A percentile compares a stretch with the other conserved stretches of the same genome.
These are phyloP conservation scores for Proisotoma minuta DNA, from an alignment of 2,888 invertebrate species.

Conservation along the genomic window DNA sequence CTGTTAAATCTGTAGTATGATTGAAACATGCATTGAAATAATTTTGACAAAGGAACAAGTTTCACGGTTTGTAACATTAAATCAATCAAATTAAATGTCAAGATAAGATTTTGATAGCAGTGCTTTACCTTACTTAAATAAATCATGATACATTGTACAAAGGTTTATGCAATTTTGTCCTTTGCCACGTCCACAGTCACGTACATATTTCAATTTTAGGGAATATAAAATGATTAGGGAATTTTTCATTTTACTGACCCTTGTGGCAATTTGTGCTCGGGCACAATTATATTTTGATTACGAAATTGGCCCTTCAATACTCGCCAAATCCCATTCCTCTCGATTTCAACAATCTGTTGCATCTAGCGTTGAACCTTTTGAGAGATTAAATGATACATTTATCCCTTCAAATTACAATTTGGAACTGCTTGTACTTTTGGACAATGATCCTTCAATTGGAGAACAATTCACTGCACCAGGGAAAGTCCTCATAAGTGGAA, in stretches of 20 bases:
- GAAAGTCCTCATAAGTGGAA: neutral
- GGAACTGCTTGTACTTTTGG: constrained; percentile 6
- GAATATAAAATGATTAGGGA: too few relatives aligned
- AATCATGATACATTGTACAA: too few relatives aligned
- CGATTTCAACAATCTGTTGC: neutral
- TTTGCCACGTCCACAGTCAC: too few relatives aligned
- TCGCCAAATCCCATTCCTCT: neutral
- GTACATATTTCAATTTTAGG: too few relatives aligned
- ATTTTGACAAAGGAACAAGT: too few relatives aligned
- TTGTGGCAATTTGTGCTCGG: neutral
- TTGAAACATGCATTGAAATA: too few relatives aligned
- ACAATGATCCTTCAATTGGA: neutral
- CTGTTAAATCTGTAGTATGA: too few relatives aligned
- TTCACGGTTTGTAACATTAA: too few relatives aligned
- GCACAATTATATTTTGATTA: neutral
- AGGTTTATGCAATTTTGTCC: too few relatives aligned
- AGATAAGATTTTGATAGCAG: too few relatives aligned
- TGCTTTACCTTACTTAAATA: too few relatives aligned
- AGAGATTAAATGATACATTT: neutral
- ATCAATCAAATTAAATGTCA: too few relatives aligned
- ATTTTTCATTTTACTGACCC: neutral
- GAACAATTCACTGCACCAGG: constrained; percentile 6
- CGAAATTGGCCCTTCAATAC: neutral
- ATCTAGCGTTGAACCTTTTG: neutral
- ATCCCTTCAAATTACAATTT: constrained; percentile 6